Conservation (phyloP, 2,113 vertebrate genomes). For the Oreocharis arfaki region DNA sequence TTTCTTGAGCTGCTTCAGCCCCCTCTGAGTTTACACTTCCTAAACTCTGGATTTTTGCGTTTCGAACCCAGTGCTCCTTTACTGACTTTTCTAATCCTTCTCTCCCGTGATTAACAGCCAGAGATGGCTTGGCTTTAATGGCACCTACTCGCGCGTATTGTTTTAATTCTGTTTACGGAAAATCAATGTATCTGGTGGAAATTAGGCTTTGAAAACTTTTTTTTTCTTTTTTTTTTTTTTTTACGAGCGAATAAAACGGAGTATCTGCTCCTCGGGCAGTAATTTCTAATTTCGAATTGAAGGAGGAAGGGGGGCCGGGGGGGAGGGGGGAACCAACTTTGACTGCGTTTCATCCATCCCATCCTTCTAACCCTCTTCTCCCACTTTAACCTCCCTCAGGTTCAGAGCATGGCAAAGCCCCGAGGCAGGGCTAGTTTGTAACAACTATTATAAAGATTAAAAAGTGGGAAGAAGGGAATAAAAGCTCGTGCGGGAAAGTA, state of each 20-base stretch:
- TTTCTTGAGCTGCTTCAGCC: not conserved
- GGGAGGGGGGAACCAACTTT: not conserved
- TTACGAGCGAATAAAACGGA: not conserved
- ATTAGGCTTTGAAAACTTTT: constrained; percentile 10
- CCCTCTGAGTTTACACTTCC: not conserved
- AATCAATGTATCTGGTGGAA: constrained; percentile 26
- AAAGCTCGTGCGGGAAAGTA: not conserved
- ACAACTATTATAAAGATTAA: not conserved
- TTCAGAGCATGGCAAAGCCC: not conserved
- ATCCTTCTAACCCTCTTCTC: not conserved
- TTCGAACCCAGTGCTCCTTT: not conserved
- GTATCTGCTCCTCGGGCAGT: constrained; percentile 17
- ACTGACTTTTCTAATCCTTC: not conserved
- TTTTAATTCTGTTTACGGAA: constrained; percentile 43
- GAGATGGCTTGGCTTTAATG: not conserved
- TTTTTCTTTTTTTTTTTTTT: not conserved
- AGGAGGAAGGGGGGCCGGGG: too few species aligned
- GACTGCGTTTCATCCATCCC: not conserved
- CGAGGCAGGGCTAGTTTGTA: not conserved
- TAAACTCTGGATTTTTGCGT: not conserved
- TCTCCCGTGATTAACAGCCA: not conserved
- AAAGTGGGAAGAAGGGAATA: not conserved
- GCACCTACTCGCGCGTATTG: not conserved
- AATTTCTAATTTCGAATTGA: not conserved
- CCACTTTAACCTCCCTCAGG: not conserved